Conservation (phyloP, 2,888 invertebrate genomes). For the Phortica okadai region DNA sequence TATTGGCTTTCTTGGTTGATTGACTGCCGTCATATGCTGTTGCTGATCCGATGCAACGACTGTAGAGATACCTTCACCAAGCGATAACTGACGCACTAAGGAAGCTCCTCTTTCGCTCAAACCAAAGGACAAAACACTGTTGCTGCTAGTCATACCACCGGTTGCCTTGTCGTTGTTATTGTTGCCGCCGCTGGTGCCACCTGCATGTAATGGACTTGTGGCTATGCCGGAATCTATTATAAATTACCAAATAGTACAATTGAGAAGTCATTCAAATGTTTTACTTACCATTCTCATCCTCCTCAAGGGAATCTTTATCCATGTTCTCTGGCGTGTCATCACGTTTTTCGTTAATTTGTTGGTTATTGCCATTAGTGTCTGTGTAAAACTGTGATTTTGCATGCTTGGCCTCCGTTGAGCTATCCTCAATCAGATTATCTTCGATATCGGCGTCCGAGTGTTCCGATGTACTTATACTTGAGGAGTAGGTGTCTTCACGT, state of each 20-base stretch:
- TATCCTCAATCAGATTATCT: constrained; percentile 83
- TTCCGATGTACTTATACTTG: constrained; percentile 77
- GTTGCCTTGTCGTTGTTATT: constrained; percentile 45
- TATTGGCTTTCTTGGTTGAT: no score
- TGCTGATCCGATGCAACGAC: neutral
- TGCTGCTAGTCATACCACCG: constrained; percentile 21
- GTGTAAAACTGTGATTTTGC: constrained; percentile 51
- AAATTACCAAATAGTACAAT: neutral
- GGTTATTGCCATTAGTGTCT: constrained; percentile 74
- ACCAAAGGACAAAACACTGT: constrained; percentile 68
- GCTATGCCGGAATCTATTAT: constrained; percentile 74
- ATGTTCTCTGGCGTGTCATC: constrained; percentile 79
- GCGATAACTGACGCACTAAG: constrained; percentile 67
- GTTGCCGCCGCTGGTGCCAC: constrained; percentile 25
- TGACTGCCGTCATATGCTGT: no score
- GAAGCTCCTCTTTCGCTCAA: constrained; percentile 73
- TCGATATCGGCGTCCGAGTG: constrained; percentile 90
- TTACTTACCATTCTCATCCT: constrained; percentile 77
- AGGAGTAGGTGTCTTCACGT: constrained; percentile 48
- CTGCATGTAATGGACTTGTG: constrained; percentile 73
- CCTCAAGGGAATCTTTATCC: constrained; percentile 79
- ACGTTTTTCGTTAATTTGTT: constrained; percentile 77
- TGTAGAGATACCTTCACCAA: constrained; percentile 37
- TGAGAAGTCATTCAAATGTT: constrained; percentile 8
- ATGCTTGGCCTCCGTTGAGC: constrained; percentile 58